Percentiles rank a stretch among this genome's conserved stretches.
These are phyloP conservation scores for Chunga burmeisteri DNA, from an alignment of 2,113 vertebrate genomes.

Conservation along the genomic window DNA sequence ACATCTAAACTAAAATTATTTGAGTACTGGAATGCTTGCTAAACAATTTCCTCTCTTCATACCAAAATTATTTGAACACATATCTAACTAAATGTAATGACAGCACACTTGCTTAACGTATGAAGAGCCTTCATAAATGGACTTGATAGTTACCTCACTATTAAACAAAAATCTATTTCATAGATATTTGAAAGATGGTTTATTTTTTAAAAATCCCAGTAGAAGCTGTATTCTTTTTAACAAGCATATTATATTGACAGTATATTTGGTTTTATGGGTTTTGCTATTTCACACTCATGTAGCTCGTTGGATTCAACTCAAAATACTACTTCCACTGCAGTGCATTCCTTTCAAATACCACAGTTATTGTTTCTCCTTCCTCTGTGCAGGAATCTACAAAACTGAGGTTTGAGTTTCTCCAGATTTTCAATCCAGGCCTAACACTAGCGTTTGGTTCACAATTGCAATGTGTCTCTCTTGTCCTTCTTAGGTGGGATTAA, in stretches of 20 bases:
- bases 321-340: not conserved
- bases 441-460: not conserved
- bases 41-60: not conserved
- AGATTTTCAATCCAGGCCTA: not conserved
- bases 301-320: not conserved
- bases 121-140: not conserved
- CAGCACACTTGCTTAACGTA: not conserved
- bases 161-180: not conserved
- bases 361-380: not conserved
- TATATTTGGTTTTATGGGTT: not conserved
- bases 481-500: not conserved
- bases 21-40: not conserved
- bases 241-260: not conserved
- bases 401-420: not conserved
- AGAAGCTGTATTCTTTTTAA: not conserved
- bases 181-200: not conserved
- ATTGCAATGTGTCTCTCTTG: not conserved
- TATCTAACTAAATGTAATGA: not conserved
- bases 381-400: not conserved
- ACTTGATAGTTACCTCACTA: not conserved
- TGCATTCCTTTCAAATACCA: not conserved
- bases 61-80: not conserved
- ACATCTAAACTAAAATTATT: not conserved
- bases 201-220: not conserved
- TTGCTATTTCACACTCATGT: not conserved